Base-by-base conservation (phyloP, 2,113 vertebrate genomes). In the Sceloporus tristichus region DNA sequence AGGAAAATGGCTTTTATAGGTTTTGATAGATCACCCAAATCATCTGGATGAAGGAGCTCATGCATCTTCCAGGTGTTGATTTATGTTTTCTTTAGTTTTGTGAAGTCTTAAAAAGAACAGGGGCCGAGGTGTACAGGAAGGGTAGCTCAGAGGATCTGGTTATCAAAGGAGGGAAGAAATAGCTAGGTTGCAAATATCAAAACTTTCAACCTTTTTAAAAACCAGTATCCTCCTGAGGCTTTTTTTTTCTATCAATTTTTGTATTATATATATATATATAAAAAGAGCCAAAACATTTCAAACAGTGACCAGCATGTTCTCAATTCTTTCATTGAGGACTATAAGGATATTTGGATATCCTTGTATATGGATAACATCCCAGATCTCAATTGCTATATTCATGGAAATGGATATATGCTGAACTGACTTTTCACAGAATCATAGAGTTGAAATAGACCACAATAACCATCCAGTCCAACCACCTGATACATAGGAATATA, bases 1-100 rank as follows among this genome's bases (percentile, higher is more conserved):
- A 84, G 56, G 88, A 87, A 90, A 90, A 90, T 80, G 79, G 79
- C 85, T 94, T 92, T 71, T 89, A 53, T 9, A 82, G 27, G 0
- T 1, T 0, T 70, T 93, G 78, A 90, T 87, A 82, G 66, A 91
- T 80, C 89, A 38, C 1, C 9, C 84, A 82, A 77, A 83, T 81
- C 40, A 76, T 59, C 25, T 87, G 76, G 82, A 27, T 88, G 78
- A 92, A 83, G 2, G 9, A 0, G 0, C 85, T 59, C 84, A 87
- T 81, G 16, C 85, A 80, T 87, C 42, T 87, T 91, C 70, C 9
- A 2, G 1, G 0, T 62, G 18, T n/a, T 84, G 79, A 91, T 53
- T n/a, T 54, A 62, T 84, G 0, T 0, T 85, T 86, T 89, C 91
- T 86, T 88, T 62, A 40, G 6, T 23, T 87, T n/a, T 87, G 14